Evolutionary conservation across 2,888 invertebrate species (phyloP), one percentile per base, ranked within the genome.

Genomic region (Eristalinus aeneus): DNA sequence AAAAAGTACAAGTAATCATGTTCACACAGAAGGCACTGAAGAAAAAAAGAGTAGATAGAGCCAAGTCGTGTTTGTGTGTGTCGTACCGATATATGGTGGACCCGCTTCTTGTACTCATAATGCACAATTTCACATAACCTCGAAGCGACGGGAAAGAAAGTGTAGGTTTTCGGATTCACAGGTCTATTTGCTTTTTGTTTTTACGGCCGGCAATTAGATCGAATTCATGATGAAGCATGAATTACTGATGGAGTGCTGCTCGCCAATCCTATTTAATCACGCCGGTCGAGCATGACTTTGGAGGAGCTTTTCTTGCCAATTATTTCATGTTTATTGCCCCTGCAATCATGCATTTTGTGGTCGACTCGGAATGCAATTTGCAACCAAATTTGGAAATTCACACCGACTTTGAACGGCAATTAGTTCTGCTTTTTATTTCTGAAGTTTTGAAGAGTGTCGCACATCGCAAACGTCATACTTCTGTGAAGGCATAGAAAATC

Each of bases 271-370:
- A 76, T 81, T 85, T 73, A 73, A 85, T 81, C 68, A 85, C 64
- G 85, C 85, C 68, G 75, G 85, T 77, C 85, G 81, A 85, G 85
- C 85, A 85, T 85, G 81, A 85, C 85, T 81, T 63, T 63, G 63
- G 36, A 16, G 58, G 67, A 23, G 34, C 16, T 27, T n/a, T n/a
- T n/a, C 12, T 0, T 16, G n/a, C 16, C n/a, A 36, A 63, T 61
- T 68, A 27, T 82, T 77, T 64, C 73, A 68, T 72, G 68, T 68
- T 76, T 60, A 67, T 76, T 27, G 27, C 27, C 27, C 5, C 27
- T 27, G 61, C 61, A 68, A 23, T 65, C 61, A 60, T 22, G 58
- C 16, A n/a, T 32, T 71, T 60, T 11, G 10, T 27, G 23, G 23
- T 56, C 56, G 56, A 56, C 22, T 22, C 22, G 11, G 23, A 22